phyloP scores from a whole-genome alignment of 2,113 vertebrate genomes.

The Ifrita kowaldi region DNA sequence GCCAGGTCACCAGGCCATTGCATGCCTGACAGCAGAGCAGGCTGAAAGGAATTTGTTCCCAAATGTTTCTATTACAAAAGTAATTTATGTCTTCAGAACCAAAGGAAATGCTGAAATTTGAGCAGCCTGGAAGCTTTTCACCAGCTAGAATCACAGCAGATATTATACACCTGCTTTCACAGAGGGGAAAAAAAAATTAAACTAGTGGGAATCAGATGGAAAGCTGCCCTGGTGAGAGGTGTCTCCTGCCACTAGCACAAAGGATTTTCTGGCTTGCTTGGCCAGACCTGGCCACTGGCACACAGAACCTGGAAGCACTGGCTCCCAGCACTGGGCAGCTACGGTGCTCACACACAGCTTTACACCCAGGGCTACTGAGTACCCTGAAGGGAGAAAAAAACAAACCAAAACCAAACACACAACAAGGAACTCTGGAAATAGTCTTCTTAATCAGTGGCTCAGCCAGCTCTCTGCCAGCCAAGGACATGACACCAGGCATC shows the following conservation, averaged over 20 bases:
- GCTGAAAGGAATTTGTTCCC: neutral
- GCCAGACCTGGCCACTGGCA: neutral
- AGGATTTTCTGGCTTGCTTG: neutral
- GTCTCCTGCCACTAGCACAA: neutral
- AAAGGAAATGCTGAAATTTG: neutral
- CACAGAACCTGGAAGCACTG: neutral
- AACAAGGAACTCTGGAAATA: neutral
- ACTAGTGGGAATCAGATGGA: neutral
- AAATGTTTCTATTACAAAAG: neutral
- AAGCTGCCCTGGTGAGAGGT: neutral
- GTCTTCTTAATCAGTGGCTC: neutral
- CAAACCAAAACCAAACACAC: neutral
- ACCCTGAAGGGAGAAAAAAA: neutral
- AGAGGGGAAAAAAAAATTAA: neutral
- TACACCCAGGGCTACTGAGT: neutral
- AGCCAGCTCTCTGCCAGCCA: neutral
- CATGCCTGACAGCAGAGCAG: accelerated
- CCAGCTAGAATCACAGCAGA: neutral
- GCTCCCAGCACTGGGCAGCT: neutral
- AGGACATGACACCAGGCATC: neutral
- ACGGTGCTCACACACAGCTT: neutral
- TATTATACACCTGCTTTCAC: neutral
- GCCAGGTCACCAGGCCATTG: neutral
- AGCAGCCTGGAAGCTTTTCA: neutral
- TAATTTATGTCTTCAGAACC: neutral